Conservation (phyloP, 2,113 vertebrate species). For the Apistogramma diplotaenia region DNA sequence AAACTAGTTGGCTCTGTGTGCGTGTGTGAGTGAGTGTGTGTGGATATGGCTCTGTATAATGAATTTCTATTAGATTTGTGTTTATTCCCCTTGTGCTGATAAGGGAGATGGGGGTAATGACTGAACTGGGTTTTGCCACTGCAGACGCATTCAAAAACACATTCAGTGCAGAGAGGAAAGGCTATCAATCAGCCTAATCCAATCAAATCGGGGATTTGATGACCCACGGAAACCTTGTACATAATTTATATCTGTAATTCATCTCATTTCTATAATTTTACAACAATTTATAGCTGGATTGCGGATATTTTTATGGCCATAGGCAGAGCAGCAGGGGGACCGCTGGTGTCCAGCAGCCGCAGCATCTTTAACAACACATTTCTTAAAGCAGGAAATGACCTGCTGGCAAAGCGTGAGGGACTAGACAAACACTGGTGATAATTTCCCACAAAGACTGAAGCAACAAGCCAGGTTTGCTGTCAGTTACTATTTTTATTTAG, state of each 20-base stretch:
- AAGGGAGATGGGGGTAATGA: constrained; percentile 79
- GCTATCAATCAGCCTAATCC: constrained; percentile 83
- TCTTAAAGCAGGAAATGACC: background rate
- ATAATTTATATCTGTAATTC: constrained; percentile 39
- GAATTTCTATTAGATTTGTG: constrained; percentile 85
- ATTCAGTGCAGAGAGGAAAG: constrained; percentile 62
- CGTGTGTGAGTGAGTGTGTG: constrained; percentile 32
- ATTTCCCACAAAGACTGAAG: background rate
- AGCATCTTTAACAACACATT: background rate
- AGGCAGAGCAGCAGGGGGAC: background rate
- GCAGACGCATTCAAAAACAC: constrained; percentile 73
- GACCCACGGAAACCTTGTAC: constrained; percentile 55
- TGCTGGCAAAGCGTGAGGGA: background rate
- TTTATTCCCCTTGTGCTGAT: constrained; percentile 84
- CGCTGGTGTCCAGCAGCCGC: background rate
- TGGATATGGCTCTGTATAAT: constrained; percentile 53
- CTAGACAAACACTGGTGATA: background rate
- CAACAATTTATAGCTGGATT: constrained; percentile 14
- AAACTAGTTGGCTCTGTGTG: constrained; percentile 64
- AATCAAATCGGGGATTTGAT: constrained; percentile 64
- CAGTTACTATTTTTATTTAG: background rate
- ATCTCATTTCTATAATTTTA: constrained; percentile 24
- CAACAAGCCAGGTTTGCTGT: background rate
- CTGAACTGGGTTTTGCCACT: constrained; percentile 73
- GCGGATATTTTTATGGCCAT: background rate